Base-by-base conservation (phyloP, 2,797 vertebrate species). In the Bryconaethiops microstoma region DNA sequence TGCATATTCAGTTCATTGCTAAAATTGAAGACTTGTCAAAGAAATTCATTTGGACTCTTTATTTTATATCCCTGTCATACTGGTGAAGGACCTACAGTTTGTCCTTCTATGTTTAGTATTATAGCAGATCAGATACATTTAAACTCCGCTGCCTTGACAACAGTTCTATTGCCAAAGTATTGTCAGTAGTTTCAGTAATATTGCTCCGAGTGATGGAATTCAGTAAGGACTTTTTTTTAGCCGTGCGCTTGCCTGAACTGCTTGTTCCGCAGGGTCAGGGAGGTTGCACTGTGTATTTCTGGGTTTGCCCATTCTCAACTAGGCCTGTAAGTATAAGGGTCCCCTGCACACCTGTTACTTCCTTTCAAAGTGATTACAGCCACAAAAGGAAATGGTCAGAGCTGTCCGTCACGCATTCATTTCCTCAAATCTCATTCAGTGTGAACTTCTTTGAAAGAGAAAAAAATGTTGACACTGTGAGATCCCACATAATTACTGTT, bases 311-410 rank as follows among this genome's bases (percentile, higher is more conserved):
- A 48, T 50, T 55, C 29, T 23, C 71, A 68, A 12, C 0, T 54
- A 29, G 65, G 74, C 50, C 79, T 82, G 40, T 35, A 35, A 48
- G 23, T 64, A 68, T 65, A 72, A 78, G 60, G 55, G 68, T 78
- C 55, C 25, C 64, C 76, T 80, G 72, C 81, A 83, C 85, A 88
- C 87, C 87, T 88, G 87, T 86, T 86, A 74, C 78, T 70, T 84
- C 81, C 63, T 80, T 86, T 83, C 79, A 84, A 69, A 78, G 74
- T 67, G 79, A 87, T 78, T 79, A 75, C 79, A 50, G 39, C 74
- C 80, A 80, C 82, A 84, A 78, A 88, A 84, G 83, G 77, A 80
- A 82, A 69, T 77, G 45, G 23, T 73, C 74, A 77, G 57, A 63
- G 67, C 77, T 84, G 84, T 74, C 82, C 50, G 79, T 87, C 87